Evolutionary conservation across 1,140 invertebrate genomes (phyloP).

Genomic region (Listronotus bonariensis): DNA sequence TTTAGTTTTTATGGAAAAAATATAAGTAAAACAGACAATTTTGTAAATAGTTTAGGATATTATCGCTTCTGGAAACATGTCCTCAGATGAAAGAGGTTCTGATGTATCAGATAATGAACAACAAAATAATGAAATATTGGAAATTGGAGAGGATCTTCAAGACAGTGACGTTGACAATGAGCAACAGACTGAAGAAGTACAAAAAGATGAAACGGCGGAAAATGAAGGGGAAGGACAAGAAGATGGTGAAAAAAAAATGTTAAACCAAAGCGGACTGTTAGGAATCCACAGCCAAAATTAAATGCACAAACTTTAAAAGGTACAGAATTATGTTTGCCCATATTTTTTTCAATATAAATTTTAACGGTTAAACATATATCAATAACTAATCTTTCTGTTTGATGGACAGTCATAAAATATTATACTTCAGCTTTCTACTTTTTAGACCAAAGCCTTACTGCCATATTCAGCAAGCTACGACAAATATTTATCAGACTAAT

Average conservation of each 20-base stretch:
- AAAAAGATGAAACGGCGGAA: slow-evolving; percentile 35
- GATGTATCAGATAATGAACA: slow-evolving; percentile 23
- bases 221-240: slow-evolving; percentile 31
- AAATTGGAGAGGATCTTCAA: slow-evolving; percentile 39
- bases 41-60: background rate
- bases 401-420: too few relatives aligned
- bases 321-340: too few relatives aligned
- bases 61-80: slow-evolving; percentile 6
- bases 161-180: slow-evolving; percentile 19
- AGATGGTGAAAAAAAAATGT: slow-evolving; percentile 44
- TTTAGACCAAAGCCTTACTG: too few relatives aligned
- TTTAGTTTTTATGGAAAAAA: background rate
- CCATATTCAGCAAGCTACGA: too few relatives aligned
- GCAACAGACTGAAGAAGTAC: slow-evolving; percentile 42
- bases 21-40: slow-evolving; percentile 1
- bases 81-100: slow-evolving; percentile 37
- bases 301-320: slow-evolving; percentile 71
- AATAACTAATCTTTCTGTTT: too few relatives aligned
- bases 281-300: slow-evolving; percentile 72
- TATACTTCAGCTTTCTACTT: too few relatives aligned
- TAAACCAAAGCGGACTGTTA: slow-evolving; percentile 62
- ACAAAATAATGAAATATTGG: slow-evolving; percentile 35
- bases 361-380: too few relatives aligned
- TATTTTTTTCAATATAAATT: too few relatives aligned
- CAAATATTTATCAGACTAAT: too few relatives aligned